These are phyloP conservation scores for Crypturellus undulatus DNA, from an alignment of 2,113 vertebrate species.

Conservation along the genomic window DNA sequence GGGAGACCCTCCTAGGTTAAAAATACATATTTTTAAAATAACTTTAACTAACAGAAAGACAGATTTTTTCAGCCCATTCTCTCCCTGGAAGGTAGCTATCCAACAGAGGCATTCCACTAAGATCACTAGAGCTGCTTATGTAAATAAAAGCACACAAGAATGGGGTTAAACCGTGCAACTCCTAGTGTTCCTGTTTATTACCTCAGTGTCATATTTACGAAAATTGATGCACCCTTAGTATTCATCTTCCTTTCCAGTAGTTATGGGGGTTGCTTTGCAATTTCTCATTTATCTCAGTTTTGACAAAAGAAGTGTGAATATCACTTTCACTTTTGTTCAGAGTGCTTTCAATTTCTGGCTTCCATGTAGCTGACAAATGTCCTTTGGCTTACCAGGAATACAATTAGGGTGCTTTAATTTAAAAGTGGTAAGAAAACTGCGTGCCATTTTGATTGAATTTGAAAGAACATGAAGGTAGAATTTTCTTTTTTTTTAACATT, in stretches of 20 bases:
- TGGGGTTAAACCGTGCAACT: not conserved
- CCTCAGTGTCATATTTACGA: not conserved
- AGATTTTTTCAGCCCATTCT: not conserved
- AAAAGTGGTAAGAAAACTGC: not conserved
- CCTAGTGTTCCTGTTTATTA: not conserved
- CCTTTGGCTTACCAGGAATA: not conserved
- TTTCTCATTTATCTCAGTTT: not conserved
- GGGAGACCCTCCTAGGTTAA: not conserved
- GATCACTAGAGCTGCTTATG: not conserved
- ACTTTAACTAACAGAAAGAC: not conserved
- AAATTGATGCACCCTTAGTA: not conserved
- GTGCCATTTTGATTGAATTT: not conserved
- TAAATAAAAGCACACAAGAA: not conserved
- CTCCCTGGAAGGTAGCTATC: not conserved
- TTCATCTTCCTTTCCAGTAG: not conserved
- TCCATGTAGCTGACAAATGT: not conserved
- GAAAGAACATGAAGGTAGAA: not conserved
- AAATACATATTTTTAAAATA: not conserved
- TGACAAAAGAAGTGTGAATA: not conserved
- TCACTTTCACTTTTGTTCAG: not conserved
- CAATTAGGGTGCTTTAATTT: not conserved
- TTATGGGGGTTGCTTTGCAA: not conserved
- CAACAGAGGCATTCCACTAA: not conserved
- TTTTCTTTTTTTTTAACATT: slow-evolving; percentile 6
- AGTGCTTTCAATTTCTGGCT: not conserved